Conservation (phyloP, 1,140 invertebrate species). For the Drosophila bifasciata region DNA sequence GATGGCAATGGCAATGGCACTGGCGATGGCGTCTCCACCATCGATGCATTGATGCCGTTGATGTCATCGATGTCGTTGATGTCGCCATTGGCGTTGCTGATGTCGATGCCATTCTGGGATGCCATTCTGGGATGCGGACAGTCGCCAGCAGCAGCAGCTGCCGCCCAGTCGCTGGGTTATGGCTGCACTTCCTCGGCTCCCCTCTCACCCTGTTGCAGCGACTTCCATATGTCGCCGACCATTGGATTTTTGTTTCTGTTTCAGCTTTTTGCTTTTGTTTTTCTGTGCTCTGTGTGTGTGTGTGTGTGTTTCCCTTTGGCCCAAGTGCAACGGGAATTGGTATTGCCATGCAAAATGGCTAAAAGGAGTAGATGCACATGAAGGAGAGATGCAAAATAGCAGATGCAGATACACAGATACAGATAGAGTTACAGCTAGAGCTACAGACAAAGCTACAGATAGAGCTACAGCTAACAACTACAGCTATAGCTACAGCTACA, state of each 20-base stretch:
- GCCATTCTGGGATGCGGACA: slow-evolving; percentile 1
- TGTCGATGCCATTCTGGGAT: neutral
- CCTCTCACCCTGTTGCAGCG: slow-evolving; percentile 3
- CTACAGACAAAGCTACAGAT: too few relatives aligned
- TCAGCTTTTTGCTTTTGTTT: slow-evolving; percentile 12
- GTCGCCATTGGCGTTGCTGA: too few relatives aligned
- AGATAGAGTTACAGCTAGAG: neutral
- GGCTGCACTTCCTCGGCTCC: slow-evolving; percentile 9
- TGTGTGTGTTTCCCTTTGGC: too few relatives aligned
- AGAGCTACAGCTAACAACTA: too few relatives aligned
- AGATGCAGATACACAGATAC: neutral
- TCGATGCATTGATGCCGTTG: neutral
- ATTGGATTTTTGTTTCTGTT: slow-evolving; percentile 34
- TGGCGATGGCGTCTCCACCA: slow-evolving; percentile 11
- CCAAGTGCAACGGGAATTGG: slow-evolving; percentile 15
- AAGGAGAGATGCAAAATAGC: slow-evolving; percentile 11
- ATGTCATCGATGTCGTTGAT: neutral
- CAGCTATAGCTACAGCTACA: too few relatives aligned
- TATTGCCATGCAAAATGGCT: slow-evolving; percentile 37
- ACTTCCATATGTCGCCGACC: slow-evolving; percentile 74
- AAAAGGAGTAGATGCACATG: slow-evolving; percentile 1
- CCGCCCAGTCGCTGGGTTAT: slow-evolving; percentile 47
- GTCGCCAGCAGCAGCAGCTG: slow-evolving; percentile 30
- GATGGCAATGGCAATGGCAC: neutral
- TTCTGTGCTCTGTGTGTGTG: too few relatives aligned